phyloP scores from a whole-genome alignment of 2,888 invertebrate genomes.

The Rhingia campestris region DNA sequence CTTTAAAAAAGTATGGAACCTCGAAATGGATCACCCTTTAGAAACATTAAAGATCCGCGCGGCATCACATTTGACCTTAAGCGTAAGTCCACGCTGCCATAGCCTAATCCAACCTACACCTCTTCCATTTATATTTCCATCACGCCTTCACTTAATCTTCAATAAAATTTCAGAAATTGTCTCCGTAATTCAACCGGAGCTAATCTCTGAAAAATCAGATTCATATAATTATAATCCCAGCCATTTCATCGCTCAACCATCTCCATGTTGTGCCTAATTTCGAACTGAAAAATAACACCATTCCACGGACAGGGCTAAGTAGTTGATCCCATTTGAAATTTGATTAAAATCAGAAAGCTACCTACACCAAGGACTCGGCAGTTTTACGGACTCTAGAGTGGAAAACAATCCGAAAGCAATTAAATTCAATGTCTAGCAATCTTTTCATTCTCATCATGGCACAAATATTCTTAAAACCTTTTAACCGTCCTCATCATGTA shows the following conservation, averaged over 20 bases:
- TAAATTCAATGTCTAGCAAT: slow-evolving; percentile 58
- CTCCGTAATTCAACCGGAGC: too few relatives aligned
- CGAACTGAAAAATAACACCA: background rate
- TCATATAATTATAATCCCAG: background rate
- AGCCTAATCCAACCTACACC: too few relatives aligned
- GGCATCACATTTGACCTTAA: too few relatives aligned
- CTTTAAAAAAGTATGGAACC: too few relatives aligned
- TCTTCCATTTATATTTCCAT: too few relatives aligned
- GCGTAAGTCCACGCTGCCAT: too few relatives aligned
- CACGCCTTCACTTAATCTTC: too few relatives aligned
- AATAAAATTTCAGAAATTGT: too few relatives aligned
- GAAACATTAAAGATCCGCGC: too few relatives aligned
- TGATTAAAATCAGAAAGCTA: slow-evolving; percentile 37
- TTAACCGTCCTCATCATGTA: slow-evolving; percentile 54
- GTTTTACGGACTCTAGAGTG: slow-evolving; percentile 1
- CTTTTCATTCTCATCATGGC: slow-evolving; percentile 29
- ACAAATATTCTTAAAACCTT: slow-evolving; percentile 60
- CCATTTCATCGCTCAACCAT: background rate
- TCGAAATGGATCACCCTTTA: too few relatives aligned
- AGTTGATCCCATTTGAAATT: slow-evolving; percentile 33
- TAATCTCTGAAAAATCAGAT: background rate
- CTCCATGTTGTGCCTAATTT: background rate
- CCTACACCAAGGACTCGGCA: background rate
- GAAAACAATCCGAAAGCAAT: slow-evolving; percentile 62
- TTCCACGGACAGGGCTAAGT: background rate